Conservation (phyloP, 2,113 vertebrate genomes). For the Chamaea fasciata region DNA sequence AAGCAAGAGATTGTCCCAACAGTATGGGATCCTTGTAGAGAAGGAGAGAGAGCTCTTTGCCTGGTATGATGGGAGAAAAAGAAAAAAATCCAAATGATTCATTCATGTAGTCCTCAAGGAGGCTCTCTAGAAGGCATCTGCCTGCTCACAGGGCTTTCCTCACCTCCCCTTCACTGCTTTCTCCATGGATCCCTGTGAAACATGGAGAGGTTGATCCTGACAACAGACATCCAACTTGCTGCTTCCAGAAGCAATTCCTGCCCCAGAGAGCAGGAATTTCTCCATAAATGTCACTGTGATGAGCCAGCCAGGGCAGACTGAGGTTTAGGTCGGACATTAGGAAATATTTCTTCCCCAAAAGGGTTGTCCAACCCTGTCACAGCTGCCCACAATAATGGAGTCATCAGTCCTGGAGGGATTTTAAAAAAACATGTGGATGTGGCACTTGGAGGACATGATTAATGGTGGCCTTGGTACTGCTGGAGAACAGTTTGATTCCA, state of each 20-base stretch:
- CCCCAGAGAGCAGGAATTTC: background rate
- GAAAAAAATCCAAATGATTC: rapidly evolving
- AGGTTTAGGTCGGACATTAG: background rate
- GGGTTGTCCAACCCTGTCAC: background rate
- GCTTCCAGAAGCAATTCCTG: background rate
- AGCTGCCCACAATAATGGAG: background rate
- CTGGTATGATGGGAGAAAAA: background rate
- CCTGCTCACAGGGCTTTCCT: background rate
- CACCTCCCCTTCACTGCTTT: background rate
- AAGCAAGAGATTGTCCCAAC: background rate
- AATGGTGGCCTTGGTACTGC: background rate
- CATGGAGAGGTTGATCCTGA: background rate
- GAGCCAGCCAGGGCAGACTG: background rate
- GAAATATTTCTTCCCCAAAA: background rate
- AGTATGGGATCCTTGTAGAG: background rate
- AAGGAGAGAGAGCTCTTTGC: background rate
- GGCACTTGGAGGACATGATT: background rate
- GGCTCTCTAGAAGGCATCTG: background rate
- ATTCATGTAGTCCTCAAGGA: background rate
- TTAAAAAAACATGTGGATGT: background rate
- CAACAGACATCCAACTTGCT: background rate
- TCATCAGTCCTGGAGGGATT: background rate
- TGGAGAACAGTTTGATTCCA: background rate
- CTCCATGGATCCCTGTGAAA: background rate
- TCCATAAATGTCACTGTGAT: background rate